Evolutionary conservation across 2,113 vertebrate species (phyloP), one percentile per base, ranked within the genome.

Genomic region (Microtus pennsylvanicus): DNA sequence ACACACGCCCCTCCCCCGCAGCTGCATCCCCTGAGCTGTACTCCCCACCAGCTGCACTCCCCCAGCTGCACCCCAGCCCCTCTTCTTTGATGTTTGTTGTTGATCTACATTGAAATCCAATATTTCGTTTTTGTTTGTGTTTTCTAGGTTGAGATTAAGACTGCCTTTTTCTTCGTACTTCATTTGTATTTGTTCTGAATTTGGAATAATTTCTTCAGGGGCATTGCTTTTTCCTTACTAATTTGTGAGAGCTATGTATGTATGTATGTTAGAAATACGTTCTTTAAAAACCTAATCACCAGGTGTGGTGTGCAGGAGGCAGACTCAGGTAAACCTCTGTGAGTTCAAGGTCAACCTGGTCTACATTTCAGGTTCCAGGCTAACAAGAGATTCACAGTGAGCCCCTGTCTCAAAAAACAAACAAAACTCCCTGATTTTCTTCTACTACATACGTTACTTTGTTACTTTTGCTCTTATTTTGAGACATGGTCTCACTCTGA

Each of bases 151-250:
- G 24, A 63, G 26, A 83, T 12, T 61, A 17, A 82, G 35, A 61
- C 1, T 28, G 55, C 58, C 80, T 83, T 94, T 89, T 94, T 90
- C 93, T 89, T 38, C n/a, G 17, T 77, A 33, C 47, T 92, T 85
- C 82, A 69, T 61, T 93, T 87, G 11, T 74, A 81, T 87, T 80
- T 91, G 83, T 72, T 94, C 33, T 74, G 83, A 87, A 35, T 87
- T 58, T 42, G 50, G n/a, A 63, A 50, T 28, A 87, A 52, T 77
- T 94, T 93, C 81, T 82, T 86, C 82, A 45, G 76, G 76, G 35
- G 42, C 33, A 35, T 75, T 86, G n/a, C 69, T 94, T 91, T 87
- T 75, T 75, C 24, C 4, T 58, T 90, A 38, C 22, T 93, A 45
- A 85, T 91, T 26, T 93, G 9, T 69, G 47, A 42, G 58, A 42